Evolutionary conservation across 92 coral and sea anemone species (phyloP).

Genomic region (Chrysogorgia sp.): DNA sequence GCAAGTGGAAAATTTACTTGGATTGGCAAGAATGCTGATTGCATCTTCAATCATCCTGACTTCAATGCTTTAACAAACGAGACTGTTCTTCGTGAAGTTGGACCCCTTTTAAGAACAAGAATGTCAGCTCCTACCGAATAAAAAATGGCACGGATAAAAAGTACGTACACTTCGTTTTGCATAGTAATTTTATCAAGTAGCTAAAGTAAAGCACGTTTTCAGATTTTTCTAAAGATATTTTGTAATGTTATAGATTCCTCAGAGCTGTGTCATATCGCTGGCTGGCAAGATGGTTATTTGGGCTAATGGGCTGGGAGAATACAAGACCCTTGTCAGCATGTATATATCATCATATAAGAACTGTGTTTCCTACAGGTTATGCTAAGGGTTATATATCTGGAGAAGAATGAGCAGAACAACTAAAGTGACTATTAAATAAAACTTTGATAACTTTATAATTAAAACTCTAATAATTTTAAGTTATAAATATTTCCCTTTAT

Average conservation of each 20-base stretch:
- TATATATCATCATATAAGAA: slow-evolving; percentile 24
- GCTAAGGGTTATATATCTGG: slow-evolving; percentile 36
- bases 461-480: no score
- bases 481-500: no score
- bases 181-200: background rate
- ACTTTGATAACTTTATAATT: no score
- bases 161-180: background rate
- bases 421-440: background rate
- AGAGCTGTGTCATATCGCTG: slow-evolving; percentile 33
- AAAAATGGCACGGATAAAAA: slow-evolving; percentile 22
- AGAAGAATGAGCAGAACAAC: slow-evolving; percentile 33
- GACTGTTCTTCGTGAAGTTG: slow-evolving; percentile 21
- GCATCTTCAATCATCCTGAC: slow-evolving; percentile 48
- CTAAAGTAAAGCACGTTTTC: background rate
- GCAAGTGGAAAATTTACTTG: slow-evolving; percentile 44
- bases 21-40: slow-evolving; percentile 39
- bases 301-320: slow-evolving; percentile 36
- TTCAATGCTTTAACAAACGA: slow-evolving; percentile 37
- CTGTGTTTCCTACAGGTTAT: slow-evolving; percentile 40
- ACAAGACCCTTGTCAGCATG: slow-evolving; percentile 46
- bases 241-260: background rate
- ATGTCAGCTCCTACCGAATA: no score
- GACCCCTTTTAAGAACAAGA: slow-evolving; percentile 30
- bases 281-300: slow-evolving; percentile 53
- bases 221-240: background rate